Evolutionary conservation across 2,797 vertebrate species (phyloP).

Genomic region (Macropus fuliginosus): DNA sequence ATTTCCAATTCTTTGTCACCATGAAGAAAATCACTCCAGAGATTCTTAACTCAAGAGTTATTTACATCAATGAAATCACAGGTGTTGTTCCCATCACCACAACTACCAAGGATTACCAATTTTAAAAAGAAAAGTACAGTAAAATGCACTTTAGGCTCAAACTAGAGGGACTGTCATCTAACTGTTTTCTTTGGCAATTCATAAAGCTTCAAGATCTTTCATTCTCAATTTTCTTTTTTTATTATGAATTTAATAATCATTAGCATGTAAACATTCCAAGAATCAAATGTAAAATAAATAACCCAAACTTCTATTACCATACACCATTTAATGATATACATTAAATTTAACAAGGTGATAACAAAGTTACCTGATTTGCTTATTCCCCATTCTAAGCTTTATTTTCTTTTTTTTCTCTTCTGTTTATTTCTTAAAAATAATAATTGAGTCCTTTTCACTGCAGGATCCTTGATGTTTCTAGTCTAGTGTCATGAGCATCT

Average conservation of each 20-base stretch:
- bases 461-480: background rate
- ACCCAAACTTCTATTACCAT: background rate
- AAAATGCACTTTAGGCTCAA: slow-evolving; percentile 46
- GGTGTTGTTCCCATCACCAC: background rate
- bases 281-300: background rate
- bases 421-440: background rate
- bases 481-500: slow-evolving; percentile 12
- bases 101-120: background rate
- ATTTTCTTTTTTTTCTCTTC: background rate
- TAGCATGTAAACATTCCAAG: background rate
- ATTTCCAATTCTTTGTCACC: background rate
- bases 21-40: background rate
- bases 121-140: slow-evolving; percentile 26
- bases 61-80: background rate
- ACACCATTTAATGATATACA: background rate
- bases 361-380: background rate
- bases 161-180: slow-evolving; percentile 4
- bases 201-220: background rate
- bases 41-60: background rate
- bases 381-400: background rate
- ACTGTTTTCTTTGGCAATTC: background rate
- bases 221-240: background rate
- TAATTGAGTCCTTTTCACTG: background rate
- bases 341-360: background rate
- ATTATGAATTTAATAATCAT: background rate